Percentiles rank a stretch among this genome's conserved stretches.
Evolutionary conservation across 2,113 vertebrate genomes (phyloP).

Genomic region (Marmota monax): DNA sequence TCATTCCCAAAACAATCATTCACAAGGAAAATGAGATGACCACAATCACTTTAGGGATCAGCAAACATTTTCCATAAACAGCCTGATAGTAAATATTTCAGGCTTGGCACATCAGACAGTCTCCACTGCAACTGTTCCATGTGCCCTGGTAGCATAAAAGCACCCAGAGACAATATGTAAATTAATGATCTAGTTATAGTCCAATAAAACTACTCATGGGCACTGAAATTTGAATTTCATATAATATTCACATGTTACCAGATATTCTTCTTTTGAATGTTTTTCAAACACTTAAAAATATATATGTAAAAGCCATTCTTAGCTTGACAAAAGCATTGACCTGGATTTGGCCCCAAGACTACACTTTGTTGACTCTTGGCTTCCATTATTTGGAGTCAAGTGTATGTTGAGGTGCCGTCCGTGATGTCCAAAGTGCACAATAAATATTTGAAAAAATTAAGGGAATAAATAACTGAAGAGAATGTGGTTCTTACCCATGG

Average conservation of each 20-base stretch:
- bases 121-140: neutral
- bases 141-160: neutral
- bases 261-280: conserved; percentile 33
- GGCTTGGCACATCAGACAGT: neutral
- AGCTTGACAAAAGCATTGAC: neutral
- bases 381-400: neutral
- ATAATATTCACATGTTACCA: neutral
- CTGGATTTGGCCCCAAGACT: neutral
- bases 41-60: conserved; percentile 58
- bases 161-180: neutral
- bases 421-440: neutral
- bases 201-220: conserved; percentile 21
- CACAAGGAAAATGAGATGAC: conserved; percentile 72
- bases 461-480: neutral
- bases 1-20: conserved; percentile 67
- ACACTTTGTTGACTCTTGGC: neutral
- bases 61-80: conserved; percentile 42
- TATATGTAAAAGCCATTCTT: neutral
- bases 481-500: neutral
- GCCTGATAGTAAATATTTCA: conserved; percentile 33
- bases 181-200: neutral
- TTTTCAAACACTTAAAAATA: conserved; percentile 20
- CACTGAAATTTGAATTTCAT: conserved; percentile 48
- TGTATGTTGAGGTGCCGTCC: neutral
- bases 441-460: conserved; percentile 44